Evolutionary conservation across 2,113 vertebrate species (phyloP).

Genomic region (Hemiprocne comata): DNA sequence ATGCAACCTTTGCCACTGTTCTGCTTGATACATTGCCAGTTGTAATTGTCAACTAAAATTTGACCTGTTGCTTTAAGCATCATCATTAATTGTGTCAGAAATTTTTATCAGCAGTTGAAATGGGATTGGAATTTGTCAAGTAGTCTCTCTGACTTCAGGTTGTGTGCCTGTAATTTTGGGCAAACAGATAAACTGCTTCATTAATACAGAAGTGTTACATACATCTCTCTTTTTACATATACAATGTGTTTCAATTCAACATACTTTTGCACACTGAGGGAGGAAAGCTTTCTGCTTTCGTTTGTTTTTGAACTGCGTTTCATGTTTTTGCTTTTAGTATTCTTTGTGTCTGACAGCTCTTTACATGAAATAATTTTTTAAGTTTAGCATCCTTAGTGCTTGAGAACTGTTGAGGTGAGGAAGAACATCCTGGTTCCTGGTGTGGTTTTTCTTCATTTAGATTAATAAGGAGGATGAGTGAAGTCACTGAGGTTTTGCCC

Average conservation of each 20-base stretch:
- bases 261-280: neutral
- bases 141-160: neutral
- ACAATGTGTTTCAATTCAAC: neutral
- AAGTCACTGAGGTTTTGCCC: neutral
- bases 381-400: neutral
- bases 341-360: neutral
- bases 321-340: neutral
- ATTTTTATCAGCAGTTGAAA: neutral
- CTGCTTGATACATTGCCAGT: neutral
- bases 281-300: neutral
- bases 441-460: neutral
- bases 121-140: neutral
- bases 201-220: neutral
- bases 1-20: neutral
- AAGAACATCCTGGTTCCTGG: neutral
- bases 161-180: neutral
- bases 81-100: neutral
- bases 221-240: neutral
- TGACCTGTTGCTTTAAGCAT: conserved; percentile 3
- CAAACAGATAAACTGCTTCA: neutral
- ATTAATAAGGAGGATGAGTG: neutral
- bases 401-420: neutral
- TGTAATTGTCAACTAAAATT: neutral
- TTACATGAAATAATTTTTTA: neutral
- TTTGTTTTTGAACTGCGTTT: neutral